Conservation (phyloP, 1,140 invertebrate species). For the Drosophila gunungcola region DNA sequence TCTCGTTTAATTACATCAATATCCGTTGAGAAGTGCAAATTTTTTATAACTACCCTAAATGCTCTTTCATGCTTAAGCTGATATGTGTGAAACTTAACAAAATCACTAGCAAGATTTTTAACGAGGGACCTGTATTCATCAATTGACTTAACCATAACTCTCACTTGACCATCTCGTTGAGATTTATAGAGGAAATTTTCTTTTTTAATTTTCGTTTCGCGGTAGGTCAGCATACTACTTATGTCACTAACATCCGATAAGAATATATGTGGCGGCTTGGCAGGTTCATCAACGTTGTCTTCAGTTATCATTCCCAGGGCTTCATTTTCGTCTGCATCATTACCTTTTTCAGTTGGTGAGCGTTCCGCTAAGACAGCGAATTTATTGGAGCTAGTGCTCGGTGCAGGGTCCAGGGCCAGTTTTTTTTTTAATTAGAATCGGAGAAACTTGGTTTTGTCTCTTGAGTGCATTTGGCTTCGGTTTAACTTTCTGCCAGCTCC, state of each 20-base stretch:
- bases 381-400: conserved; percentile 17
- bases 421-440: conserved; percentile 17
- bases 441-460: conserved; percentile 21
- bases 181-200: too few species aligned
- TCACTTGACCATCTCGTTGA: too few species aligned
- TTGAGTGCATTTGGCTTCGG: conserved; percentile 17
- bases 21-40: conserved; percentile 51
- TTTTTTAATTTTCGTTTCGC: not conserved
- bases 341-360: conserved; percentile 1
- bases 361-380: conserved; percentile 6
- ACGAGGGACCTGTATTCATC: not conserved
- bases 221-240: too few species aligned
- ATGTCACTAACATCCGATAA: conserved; percentile 23
- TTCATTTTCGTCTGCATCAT: conserved; percentile 2
- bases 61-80: conserved; percentile 4
- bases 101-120: not conserved
- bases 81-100: not conserved
- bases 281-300: not conserved
- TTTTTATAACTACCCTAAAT: conserved; percentile 27
- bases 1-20: conserved; percentile 41
- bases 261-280: conserved; percentile 28
- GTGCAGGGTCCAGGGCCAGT: not conserved
- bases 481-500: conserved; percentile 4
- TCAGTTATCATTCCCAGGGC: conserved; percentile 7
- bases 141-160: not conserved